Conservation (phyloP, 37 sponge, comb jelly and placozoan genomes). For the Eunapius fragilis region DNA sequence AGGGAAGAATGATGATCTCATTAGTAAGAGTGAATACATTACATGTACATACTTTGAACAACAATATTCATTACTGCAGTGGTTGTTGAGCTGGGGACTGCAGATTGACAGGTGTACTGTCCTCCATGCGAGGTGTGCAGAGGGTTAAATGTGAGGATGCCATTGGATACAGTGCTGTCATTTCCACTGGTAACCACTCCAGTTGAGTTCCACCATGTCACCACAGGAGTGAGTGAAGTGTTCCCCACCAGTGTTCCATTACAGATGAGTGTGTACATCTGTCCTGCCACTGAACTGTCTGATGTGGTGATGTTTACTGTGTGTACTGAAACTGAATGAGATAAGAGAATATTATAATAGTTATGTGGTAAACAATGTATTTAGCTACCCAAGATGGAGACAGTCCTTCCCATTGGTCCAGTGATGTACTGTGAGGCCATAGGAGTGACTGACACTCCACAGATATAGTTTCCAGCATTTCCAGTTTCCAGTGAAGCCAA, state of each 20-base stretch:
- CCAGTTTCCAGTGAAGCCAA: background rate
- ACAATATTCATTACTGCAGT: background rate
- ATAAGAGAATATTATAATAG: background rate
- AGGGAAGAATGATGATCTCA: background rate
- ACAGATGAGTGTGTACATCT: slow-evolving; percentile 43
- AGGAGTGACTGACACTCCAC: background rate
- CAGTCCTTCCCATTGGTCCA: background rate
- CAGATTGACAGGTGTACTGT: background rate
- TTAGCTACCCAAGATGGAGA: background rate
- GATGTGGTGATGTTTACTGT: slow-evolving; percentile 5
- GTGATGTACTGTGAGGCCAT: background rate
- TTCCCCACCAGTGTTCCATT: background rate
- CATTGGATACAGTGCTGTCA: slow-evolving; percentile 1
- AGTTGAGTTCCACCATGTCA: background rate
- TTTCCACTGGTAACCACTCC: background rate
- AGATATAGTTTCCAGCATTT: background rate
- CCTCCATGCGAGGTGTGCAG: background rate
- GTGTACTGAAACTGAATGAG: background rate
- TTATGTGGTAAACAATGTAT: background rate
- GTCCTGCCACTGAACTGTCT: slow-evolving; percentile 19
- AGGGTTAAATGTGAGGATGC: background rate
- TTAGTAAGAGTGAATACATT: background rate
- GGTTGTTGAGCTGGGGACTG: background rate
- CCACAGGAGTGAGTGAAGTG: background rate
- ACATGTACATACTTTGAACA: background rate